Evolutionary conservation across 2,113 vertebrate genomes (phyloP).

Genomic region (Xiphophorus hellerii): DNA sequence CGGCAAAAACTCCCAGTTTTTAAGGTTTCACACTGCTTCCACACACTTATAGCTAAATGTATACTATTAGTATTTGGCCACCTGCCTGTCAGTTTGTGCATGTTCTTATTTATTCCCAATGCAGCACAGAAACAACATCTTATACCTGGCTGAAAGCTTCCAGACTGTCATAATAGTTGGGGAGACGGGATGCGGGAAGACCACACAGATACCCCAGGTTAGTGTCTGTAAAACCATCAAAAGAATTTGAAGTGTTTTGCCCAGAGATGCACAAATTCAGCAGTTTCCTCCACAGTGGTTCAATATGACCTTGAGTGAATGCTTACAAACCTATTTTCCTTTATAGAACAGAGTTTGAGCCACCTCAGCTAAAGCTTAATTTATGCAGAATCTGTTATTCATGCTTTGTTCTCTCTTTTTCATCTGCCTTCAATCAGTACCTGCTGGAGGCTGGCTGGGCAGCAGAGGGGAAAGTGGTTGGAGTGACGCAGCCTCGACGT

Average conservation of each 20-base stretch:
- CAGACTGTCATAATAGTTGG: slow-evolving; percentile 96
- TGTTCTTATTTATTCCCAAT: slow-evolving; percentile 39
- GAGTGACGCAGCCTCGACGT: slow-evolving; percentile 94
- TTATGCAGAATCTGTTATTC: slow-evolving; percentile 50
- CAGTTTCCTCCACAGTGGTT: slow-evolving; percentile 32
- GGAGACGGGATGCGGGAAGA: slow-evolving; percentile 98
- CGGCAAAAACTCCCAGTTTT: slow-evolving; percentile 97
- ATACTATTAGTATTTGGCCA: too few species aligned
- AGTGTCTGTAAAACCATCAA: slow-evolving; percentile 19
- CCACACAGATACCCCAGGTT: slow-evolving; percentile 96
- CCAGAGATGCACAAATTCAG: neutral
- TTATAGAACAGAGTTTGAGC: slow-evolving; percentile 24
- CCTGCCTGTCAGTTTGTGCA: neutral
- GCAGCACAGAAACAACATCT: slow-evolving; percentile 97
- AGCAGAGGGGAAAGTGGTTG: slow-evolving; percentile 92
- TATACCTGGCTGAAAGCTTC: slow-evolving; percentile 94
- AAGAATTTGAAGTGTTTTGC: neutral
- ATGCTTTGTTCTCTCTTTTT: slow-evolving; percentile 18
- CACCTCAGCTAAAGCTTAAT: slow-evolving; percentile 46
- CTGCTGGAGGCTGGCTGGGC: slow-evolving; percentile 98
- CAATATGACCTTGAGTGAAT: slow-evolving; percentile 50
- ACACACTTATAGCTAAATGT: neutral
- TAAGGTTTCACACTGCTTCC: slow-evolving; percentile 81
- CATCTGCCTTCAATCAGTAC: slow-evolving; percentile 81
- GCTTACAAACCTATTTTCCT: slow-evolving; percentile 35